Base-by-base conservation (phyloP, 1,140 invertebrate species). In the Condylostylus longicornis region DNA sequence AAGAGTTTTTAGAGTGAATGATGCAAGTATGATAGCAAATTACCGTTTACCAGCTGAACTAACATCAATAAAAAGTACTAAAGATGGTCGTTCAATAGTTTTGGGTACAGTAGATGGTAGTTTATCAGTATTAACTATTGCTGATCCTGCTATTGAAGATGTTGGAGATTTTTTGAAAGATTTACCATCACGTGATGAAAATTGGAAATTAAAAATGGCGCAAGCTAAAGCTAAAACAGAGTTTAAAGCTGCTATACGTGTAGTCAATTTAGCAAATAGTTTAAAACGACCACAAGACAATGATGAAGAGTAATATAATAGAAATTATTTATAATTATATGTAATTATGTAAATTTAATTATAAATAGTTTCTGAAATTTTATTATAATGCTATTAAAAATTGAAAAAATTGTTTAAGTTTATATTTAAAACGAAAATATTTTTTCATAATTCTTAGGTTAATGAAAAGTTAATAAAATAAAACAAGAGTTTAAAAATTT, bases 31-130 rank as follows among this genome's bases (percentile, higher is more conserved):
- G 66, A 77, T 93, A 43, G 87, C 87, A 12, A 88, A 93, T 62
- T 93, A 84, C 52, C 67, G 85, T 47, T 80, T 89, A 1, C 82
- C 83, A 49, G 85, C 87, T 7, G 87, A 91, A 64, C 67, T 90
- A 28, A 87, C 76, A 40, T 77, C 79, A 2, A 74, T 87, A 33
- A 74, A 77, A 39, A 79, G 76, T 41, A 82, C 80, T 2, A 69
- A 71, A 28, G 80, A 83, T 52, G 81, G 86, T 20, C 42, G 75
- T 68, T 44, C 77, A 74, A 8, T 91, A 15, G 79, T 88, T 6
- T 66, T 93, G 9, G 86, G 85, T 0, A 86, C 83, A 1, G 77
- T 89, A 12, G 88, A 94, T 59, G 89, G 89, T 13, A 89, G 85
- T 56, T 68, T 94, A 7, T 85, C 85, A 4, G 76, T 87, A 7